Conservation (phyloP, 53 echinoderm and acorn worm species). For the Apostichopus leukothele region DNA sequence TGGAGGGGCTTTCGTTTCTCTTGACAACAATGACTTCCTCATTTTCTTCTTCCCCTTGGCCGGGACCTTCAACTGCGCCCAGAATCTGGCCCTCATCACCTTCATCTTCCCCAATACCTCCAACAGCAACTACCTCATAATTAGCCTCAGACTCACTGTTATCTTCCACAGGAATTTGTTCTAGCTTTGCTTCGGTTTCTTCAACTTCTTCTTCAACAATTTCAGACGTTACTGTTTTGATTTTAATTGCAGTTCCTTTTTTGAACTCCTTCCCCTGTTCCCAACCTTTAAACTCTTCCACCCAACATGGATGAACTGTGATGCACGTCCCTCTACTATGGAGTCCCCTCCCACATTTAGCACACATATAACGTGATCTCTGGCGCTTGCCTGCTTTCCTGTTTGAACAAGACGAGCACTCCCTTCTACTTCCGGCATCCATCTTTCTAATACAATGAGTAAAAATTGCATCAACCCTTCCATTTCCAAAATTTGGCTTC, state of each 20-base stretch:
- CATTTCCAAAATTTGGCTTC: slow-evolving; percentile 41
- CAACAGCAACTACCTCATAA: slow-evolving; percentile 15
- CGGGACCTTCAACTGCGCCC: slow-evolving; percentile 8
- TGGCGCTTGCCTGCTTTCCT: slow-evolving; percentile 49
- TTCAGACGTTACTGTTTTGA: neutral
- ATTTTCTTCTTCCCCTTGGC: neutral
- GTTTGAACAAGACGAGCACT: slow-evolving; percentile 49
- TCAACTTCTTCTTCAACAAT: slow-evolving; percentile 17
- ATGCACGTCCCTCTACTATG: slow-evolving; percentile 43
- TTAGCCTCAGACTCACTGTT: slow-evolving; percentile 19
- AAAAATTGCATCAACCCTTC: slow-evolving; percentile 47
- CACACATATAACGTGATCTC: slow-evolving; percentile 48
- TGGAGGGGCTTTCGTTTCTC: neutral
- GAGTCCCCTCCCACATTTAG: slow-evolving; percentile 48
- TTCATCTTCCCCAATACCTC: slow-evolving; percentile 32
- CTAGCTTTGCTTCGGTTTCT: neutral
- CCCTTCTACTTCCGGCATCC: slow-evolving; percentile 45
- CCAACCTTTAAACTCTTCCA: slow-evolving; percentile 44
- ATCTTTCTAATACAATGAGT: slow-evolving; percentile 42
- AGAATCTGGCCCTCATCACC: slow-evolving; percentile 4
- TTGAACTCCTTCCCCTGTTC: slow-evolving; percentile 41
- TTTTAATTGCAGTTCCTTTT: neutral
- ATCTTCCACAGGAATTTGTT: neutral
- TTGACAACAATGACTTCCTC: neutral
- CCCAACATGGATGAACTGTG: slow-evolving; percentile 51